Conservation (phyloP, 1,140 invertebrate species). For the Drosophila kikkawai region DNA sequence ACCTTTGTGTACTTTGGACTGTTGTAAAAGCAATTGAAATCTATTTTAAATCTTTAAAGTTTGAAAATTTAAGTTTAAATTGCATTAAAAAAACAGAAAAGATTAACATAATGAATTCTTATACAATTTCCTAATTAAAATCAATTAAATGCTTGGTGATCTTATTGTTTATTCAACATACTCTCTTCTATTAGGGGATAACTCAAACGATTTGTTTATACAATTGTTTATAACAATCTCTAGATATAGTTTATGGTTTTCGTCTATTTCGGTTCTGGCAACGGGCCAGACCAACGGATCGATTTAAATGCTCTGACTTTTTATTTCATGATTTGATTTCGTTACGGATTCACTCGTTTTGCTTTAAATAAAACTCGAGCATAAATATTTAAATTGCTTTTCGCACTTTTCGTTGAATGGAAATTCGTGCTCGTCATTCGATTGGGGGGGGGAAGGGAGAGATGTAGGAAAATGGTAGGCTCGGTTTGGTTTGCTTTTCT, state of each 20-base stretch:
- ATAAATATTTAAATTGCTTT: constrained; percentile 80
- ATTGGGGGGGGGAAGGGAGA: neutral
- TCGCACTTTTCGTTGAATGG: constrained; percentile 66
- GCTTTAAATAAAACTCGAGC: constrained; percentile 58
- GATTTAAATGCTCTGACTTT: constrained; percentile 69
- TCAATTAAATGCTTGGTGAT: neutral
- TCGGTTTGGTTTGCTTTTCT: constrained; percentile 35
- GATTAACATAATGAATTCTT: neutral
- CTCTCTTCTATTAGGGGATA: neutral
- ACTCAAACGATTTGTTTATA: constrained; percentile 24
- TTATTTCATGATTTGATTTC: constrained; percentile 46
- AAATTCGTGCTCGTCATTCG: constrained; percentile 39
- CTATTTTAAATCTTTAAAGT: no score
- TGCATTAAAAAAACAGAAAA: neutral
- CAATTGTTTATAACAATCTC: constrained; percentile 48
- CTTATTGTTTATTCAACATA: neutral
- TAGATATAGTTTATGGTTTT: constrained; percentile 54
- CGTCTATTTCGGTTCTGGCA: constrained; percentile 57
- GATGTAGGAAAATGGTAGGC: constrained; percentile 1
- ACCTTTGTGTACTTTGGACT: no score
- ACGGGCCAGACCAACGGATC: constrained; percentile 61
- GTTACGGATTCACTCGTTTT: constrained; percentile 20
- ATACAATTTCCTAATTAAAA: neutral
- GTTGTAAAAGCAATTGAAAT: no score
- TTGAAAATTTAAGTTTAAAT: neutral